Base-by-base conservation (phyloP, 1,140 invertebrate genomes). In the Hormaphis cornu region DNA sequence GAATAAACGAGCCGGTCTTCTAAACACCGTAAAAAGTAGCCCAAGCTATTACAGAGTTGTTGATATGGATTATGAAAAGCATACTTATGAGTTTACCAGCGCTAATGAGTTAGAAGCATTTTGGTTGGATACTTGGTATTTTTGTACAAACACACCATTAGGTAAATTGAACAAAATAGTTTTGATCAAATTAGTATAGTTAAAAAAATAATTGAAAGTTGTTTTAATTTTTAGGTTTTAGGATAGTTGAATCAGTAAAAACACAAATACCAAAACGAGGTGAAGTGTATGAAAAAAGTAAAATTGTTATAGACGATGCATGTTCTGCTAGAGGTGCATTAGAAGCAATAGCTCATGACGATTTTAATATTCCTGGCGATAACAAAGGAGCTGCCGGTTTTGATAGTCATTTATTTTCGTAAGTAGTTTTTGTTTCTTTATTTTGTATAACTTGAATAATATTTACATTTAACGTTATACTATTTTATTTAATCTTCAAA, bases 311-410 rank as follows among this genome's bases (percentile, higher is more conserved):
- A 18, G 48, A 53, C 16, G 14, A 54, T 28, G 30, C 40, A 8
- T 69, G 48, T 54, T 9, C 8, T 40, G 8, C 66, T 48, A 54
- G 24, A 42, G 4, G 6, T 52, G 7, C 22, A 53, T 66, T 53
- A 0, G 80, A 84, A 72, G 82, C 83, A 16, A 24, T 71, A 0
- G 46, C 52, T 9, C 63, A 75, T 48, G 86, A 88, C 72, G 78
- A 74, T 30, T 86, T 86, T 3, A 73, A 77, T 18, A 78, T 90
- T 28, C 89, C 89, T 1, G 89, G 89, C 1, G 88, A 91, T 78
- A 79, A 79, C 8, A 78, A 81, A 69, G 89, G 89, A 1, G 88
- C 88, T 6, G 87, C 83, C 48, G 89, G 89, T 7, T 77, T 88
- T 0, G 87, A 89, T 76, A 88, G 87, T 0, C 77, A 81, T 1